Evolutionary conservation across 1,140 invertebrate genomes (phyloP).

Genomic region (Drosophila nannoptera): DNA sequence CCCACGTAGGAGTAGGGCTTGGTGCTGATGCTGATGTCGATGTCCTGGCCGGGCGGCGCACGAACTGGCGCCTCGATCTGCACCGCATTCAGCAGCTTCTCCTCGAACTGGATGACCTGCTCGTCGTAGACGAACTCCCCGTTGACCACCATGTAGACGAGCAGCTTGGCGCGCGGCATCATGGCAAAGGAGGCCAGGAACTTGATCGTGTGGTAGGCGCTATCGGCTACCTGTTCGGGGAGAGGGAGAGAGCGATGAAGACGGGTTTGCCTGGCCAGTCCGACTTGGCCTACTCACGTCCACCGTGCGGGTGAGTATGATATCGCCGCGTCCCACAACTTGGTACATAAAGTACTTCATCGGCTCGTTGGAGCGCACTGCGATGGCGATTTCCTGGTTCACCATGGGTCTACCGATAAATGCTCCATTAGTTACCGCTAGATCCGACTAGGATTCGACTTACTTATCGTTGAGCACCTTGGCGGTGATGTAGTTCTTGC

Average conservation of each 20-base stretch:
- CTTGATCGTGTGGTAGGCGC: conserved; percentile 79
- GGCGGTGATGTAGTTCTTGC: conserved; percentile 88
- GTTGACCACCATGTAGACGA: conserved; percentile 88
- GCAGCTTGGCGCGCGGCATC: conserved; percentile 89
- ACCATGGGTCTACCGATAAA: conserved; percentile 81
- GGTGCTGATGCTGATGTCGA: conserved; percentile 87
- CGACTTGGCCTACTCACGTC: conserved; percentile 78
- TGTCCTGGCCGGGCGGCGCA: conserved; percentile 85
- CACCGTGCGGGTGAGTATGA: conserved; percentile 86
- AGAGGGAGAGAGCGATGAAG: not conserved
- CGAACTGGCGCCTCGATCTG: conserved; percentile 80
- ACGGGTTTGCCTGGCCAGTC: too few relatives aligned
- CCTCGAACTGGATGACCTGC: conserved; percentile 88
- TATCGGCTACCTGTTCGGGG: conserved; percentile 57
- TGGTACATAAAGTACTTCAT: conserved; percentile 89
- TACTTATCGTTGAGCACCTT: conserved; percentile 84
- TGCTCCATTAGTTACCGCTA: not conserved
- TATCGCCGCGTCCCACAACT: conserved; percentile 92
- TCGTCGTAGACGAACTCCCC: conserved; percentile 92
- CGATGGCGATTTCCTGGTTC: conserved; percentile 89
- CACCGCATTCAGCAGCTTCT: conserved; percentile 87
- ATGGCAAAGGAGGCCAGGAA: conserved; percentile 89
- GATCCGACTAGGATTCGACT: conserved; percentile 10
- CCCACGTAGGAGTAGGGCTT: conserved; percentile 93
- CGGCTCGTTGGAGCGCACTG: conserved; percentile 89